These are phyloP conservation scores for Botia kubotai DNA, from an alignment of 2,797 vertebrate genomes.

Conservation along the genomic window DNA sequence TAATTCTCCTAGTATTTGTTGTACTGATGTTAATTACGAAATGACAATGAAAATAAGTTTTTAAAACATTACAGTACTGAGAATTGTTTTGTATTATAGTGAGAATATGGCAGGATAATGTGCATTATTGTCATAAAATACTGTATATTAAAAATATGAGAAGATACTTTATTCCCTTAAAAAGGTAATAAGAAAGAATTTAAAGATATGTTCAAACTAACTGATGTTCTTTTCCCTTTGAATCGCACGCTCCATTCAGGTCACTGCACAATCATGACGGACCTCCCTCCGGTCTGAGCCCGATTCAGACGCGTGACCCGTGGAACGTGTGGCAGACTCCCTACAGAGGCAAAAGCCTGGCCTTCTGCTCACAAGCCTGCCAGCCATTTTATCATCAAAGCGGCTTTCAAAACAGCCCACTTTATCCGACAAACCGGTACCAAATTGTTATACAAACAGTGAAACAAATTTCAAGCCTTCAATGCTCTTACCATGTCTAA, in stretches of 20 bases:
- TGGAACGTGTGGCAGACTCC: conserved; percentile 31
- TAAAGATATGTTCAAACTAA: not conserved
- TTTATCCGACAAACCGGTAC: conserved; percentile 1
- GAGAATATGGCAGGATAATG: too few species aligned
- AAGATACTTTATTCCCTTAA: not conserved
- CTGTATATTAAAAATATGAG: too few species aligned
- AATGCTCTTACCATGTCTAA: not conserved
- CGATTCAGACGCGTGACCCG: conserved; percentile 32
- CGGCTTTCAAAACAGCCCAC: conserved; percentile 18
- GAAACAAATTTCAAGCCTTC: conserved; percentile 2
- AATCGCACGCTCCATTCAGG: conserved; percentile 27
- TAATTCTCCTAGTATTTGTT: not conserved
- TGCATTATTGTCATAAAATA: too few species aligned
- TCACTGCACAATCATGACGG: conserved; percentile 23
- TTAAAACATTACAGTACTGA: too few species aligned
- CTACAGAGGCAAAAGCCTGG: conserved; percentile 39
- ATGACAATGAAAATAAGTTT: not conserved
- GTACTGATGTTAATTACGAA: not conserved
- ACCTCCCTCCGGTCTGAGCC: conserved; percentile 30
- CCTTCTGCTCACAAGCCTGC: conserved; percentile 36
- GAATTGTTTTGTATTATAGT: too few species aligned
- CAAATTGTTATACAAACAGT: conserved; percentile 5
- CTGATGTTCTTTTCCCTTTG: not conserved
- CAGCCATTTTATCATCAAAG: conserved; percentile 35
- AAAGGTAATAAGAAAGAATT: not conserved